Base-by-base conservation (phyloP, 2,113 vertebrate species). In the Clupea harengus region DNA sequence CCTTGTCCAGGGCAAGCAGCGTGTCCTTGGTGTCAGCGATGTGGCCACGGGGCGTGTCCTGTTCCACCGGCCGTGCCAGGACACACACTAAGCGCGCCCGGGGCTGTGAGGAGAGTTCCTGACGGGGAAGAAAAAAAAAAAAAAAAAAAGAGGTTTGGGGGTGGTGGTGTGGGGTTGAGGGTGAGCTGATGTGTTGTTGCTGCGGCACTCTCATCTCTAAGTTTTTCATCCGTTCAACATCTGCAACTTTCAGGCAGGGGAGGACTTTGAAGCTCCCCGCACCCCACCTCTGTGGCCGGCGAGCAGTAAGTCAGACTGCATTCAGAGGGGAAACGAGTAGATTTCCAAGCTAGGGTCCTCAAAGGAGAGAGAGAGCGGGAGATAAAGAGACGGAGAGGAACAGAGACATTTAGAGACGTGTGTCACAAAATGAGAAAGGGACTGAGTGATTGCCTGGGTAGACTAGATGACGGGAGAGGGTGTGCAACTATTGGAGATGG, bases 21-120 rank as follows among this genome's bases (percentile, higher is more conserved):
- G 81, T 82, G 84, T 84, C 85, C 45, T 75, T 72, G 81, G 82
- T 87, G 86, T 88, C 87, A 80, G 67, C 85, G 25, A 82, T 44
- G 39, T 6, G 85, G 75, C 67, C 83, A 81, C 49, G 81, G 81
- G 86, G 78, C 85, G 87, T 86, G 86, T 83, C 83, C 83, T 83
- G 82, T 90, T 90, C 89, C 89, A 87, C 54, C 25, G n/a, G 52
- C 8, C 46, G n/a, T 82, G 86, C 88, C 89, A 90, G 88, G 88
- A 90, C 83, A 88, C 88, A 89, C 88, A 90, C 86, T 85, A 85
- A 52, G 83, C 44, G 60, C 25, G 57, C 46, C 85, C 81, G 10
- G 72, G 72, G 75, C 64, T 80, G 22, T 75, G 88, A 81, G 52
- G 83, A 75, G 85, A 82, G 80, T 45, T 88, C 80, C 60, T 78